These are phyloP conservation scores for Rosalia funebris DNA, from an alignment of 2,888 invertebrate genomes.

Conservation along the genomic window DNA sequence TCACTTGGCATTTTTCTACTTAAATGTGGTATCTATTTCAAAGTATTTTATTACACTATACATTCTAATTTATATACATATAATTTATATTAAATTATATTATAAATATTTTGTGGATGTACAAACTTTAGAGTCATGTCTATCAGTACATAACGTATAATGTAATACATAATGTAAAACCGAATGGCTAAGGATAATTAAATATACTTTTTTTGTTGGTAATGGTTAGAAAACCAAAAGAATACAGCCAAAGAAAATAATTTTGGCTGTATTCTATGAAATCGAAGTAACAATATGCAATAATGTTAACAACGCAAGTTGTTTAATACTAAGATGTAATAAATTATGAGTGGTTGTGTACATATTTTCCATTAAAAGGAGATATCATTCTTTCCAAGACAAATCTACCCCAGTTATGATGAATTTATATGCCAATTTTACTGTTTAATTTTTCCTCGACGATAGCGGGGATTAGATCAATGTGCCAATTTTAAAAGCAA, in stretches of 20 bases:
- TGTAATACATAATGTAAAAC: conserved; percentile 35
- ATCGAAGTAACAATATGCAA: conserved; percentile 59
- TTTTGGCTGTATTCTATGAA: conserved; percentile 28
- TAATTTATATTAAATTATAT: conserved; percentile 63
- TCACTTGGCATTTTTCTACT: conserved; percentile 56
- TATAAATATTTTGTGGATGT: conserved; percentile 61
- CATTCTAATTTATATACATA: conserved; percentile 57
- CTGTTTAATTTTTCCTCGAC: conserved; percentile 37
- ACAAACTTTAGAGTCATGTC: conserved; percentile 60
- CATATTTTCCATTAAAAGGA: conserved; percentile 57
- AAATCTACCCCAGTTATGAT: conserved; percentile 63
- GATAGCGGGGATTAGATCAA: conserved; percentile 35
- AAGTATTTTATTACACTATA: conserved; percentile 52
- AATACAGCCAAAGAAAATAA: conserved; percentile 32
- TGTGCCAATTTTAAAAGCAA: conserved; percentile 40
- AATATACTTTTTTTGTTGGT: conserved; percentile 36
- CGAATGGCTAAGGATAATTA: conserved; percentile 8
- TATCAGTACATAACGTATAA: conserved; percentile 48
- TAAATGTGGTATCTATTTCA: conserved; percentile 51
- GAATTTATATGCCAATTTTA: conserved; percentile 54
- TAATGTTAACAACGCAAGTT: conserved; percentile 62
- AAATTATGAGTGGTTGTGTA: conserved; percentile 58
- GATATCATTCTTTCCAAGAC: conserved; percentile 59
- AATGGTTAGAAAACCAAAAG: conserved; percentile 38
- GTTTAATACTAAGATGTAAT: conserved; percentile 56